Evolutionary conservation across 2,113 vertebrate species (phyloP), one percentile per base, ranked within the genome.

Genomic region (Phylloscopus whistleri): DNA sequence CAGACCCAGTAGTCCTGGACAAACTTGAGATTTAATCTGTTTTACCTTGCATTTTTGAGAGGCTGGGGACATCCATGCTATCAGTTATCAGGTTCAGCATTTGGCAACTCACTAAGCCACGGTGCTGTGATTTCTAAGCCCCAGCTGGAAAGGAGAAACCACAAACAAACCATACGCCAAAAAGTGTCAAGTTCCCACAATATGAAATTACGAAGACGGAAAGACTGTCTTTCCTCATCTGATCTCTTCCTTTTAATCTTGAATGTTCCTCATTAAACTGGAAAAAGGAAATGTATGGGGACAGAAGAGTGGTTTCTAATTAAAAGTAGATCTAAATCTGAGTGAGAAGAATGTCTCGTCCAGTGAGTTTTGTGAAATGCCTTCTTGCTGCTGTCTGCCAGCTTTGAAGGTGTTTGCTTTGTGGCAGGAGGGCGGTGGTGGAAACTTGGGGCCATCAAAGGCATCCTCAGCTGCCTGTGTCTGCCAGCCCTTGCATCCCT

Each of bases 161-260:
- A 19, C 72, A 23, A 84, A 78, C 49, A 62, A 73, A 53, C n/a
- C 0, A 1, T 76, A 17, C 0, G 2, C 87, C 63, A 79, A 56
- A 59, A 72, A 39, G 39, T 31, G 58, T 76, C 62, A 30, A 39
- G 63, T 79, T 95, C 81, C 77, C 94, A 91, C 78, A 69, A 77
- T 63, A 24, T 35, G 66, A 82, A 87, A 83, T 56, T 73, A 14
- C 27, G 24, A 48, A 41, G 87, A 77, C 4, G 7, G 13, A 56
- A 63, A 39, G 72, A 43, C 67, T 79, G 72, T 12, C 33, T 91
- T 66, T 82, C 41, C 46, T 87, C 70, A 39, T 87, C 80, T 69
- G 26, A 73, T 89, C 84, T 68, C 63, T 87, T 87, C 60, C 35
- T 89, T 94, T 81, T 94, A 56, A 78, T 95, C 59, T 82, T 33